Evolutionary conservation across 2,888 invertebrate species (phyloP).

Genomic region (Osedax frankpressi): DNA sequence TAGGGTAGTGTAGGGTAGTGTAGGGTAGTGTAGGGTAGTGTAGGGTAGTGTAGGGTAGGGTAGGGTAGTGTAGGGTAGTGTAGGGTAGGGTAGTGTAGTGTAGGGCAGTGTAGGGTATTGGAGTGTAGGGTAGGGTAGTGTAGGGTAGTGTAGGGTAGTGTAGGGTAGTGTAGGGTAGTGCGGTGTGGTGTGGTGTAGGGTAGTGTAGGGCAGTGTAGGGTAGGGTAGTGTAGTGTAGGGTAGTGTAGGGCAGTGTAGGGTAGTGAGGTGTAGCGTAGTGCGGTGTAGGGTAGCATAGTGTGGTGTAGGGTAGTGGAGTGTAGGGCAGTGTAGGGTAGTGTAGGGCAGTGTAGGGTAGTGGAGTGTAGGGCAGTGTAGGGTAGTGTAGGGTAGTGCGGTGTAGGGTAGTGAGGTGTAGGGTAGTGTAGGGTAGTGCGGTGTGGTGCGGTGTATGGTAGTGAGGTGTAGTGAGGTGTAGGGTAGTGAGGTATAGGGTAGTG

Average conservation of each 20-base stretch:
- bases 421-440: no score
- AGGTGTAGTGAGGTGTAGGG: no score
- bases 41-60: conserved; percentile 15
- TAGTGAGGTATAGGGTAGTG: no score
- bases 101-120: background rate
- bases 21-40: conserved; percentile 18
- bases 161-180: background rate
- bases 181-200: background rate
- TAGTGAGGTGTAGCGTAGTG: background rate
- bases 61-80: conserved; percentile 22
- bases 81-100: background rate
- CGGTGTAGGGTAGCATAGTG: background rate
- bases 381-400: no score
- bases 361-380: no score
- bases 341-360: no score
- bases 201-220: background rate
- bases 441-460: no score
- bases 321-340: no score
- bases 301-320: no score
- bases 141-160: background rate
- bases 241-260: background rate
- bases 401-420: no score
- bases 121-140: background rate
- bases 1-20: conserved; percentile 21
- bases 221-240: background rate